phyloP scores from a whole-genome alignment of 2,888 invertebrate genomes.

The Cantharis lateralis region DNA sequence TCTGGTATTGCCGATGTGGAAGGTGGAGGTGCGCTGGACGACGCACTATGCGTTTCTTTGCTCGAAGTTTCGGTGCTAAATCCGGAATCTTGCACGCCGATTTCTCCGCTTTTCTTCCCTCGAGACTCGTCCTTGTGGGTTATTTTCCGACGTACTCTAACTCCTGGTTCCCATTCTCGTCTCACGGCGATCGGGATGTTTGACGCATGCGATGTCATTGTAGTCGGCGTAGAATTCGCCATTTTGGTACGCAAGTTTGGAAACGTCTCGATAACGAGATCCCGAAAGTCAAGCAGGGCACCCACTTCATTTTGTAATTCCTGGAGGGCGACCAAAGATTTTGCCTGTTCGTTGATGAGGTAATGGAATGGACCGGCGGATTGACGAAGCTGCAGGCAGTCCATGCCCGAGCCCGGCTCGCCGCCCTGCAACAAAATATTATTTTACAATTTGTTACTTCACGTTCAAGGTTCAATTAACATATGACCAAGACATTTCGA shows the following conservation, averaged over 20 bases:
- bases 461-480: background rate
- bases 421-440: slow-evolving; percentile 46
- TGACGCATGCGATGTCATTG: slow-evolving; percentile 53
- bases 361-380: slow-evolving; percentile 62
- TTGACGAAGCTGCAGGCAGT: slow-evolving; percentile 77
- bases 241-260: slow-evolving; percentile 88
- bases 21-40: slow-evolving; percentile 64
- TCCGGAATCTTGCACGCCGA: slow-evolving; percentile 80
- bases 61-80: slow-evolving; percentile 89
- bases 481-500: background rate
- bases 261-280: slow-evolving; percentile 93
- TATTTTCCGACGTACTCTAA: slow-evolving; percentile 66
- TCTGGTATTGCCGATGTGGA: slow-evolving; percentile 47
- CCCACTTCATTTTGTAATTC: slow-evolving; percentile 94
- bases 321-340: slow-evolving; percentile 83
- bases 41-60: slow-evolving; percentile 76
- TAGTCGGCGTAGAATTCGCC: slow-evolving; percentile 60
- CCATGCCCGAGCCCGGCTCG: slow-evolving; percentile 68
- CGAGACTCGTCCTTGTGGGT: slow-evolving; percentile 46
- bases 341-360: slow-evolving; percentile 81
- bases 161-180: slow-evolving; percentile 82
- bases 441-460: background rate
- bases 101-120: slow-evolving; percentile 59
- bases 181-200: slow-evolving; percentile 62
- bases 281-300: slow-evolving; percentile 87